Conservation (phyloP, 2,888 invertebrate genomes). For the Lycophotia porphyrea region DNA sequence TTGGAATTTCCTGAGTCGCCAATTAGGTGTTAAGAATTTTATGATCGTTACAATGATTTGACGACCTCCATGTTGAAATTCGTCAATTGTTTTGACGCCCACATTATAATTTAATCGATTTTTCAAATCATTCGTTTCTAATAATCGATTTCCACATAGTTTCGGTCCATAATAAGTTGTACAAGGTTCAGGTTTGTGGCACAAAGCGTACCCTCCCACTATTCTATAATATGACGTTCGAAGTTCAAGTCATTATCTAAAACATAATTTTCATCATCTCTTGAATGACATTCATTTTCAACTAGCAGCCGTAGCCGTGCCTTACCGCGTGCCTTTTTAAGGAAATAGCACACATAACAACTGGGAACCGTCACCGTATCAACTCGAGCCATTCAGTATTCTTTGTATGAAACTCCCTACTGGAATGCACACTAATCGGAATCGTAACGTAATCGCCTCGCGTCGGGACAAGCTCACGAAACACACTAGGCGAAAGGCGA, state of each 20-base stretch:
- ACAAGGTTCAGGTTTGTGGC: conserved; percentile 22
- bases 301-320: neutral
- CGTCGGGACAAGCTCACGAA: no score
- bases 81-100: conserved; percentile 56
- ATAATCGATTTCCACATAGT: conserved; percentile 49
- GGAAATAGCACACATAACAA: no score
- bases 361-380: no score
- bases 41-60: conserved; percentile 38
- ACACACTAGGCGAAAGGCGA: no score
- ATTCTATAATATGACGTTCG: neutral
- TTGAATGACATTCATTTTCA: neutral
- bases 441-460: no score
- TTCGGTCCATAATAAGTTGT: conserved; percentile 18
- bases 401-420: no score
- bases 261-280: neutral
- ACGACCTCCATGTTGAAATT: conserved; percentile 50
- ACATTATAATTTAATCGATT: conserved; percentile 44
- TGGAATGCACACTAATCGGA: no score
- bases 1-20: conserved; percentile 45
- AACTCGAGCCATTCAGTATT: no score
- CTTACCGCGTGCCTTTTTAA: no score
- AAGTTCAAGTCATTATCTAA: neutral
- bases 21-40: conserved; percentile 49
- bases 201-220: neutral
- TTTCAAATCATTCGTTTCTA: conserved; percentile 32